Conservation (phyloP, 35 echinoderm and acorn worm genomes). For the Eucidaris tribuloides region DNA sequence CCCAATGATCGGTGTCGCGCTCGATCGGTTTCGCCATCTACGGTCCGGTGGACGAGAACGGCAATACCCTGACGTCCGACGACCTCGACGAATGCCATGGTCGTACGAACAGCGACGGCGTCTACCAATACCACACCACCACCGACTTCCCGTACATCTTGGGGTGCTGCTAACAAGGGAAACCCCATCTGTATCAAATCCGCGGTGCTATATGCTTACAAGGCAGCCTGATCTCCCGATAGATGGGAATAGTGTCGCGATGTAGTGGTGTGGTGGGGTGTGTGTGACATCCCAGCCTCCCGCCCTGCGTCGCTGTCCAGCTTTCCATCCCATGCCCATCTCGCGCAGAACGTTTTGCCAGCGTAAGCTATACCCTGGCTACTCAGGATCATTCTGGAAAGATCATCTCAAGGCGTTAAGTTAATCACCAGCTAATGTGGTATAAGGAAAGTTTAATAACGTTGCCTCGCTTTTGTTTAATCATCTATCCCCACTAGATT, state of each 20-base stretch:
- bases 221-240: slow-evolving; percentile 40
- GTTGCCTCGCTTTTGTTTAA: too few relatives aligned
- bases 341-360: slow-evolving; percentile 25
- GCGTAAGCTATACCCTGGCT: slow-evolving; percentile 6
- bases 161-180: slow-evolving; percentile 73
- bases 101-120: slow-evolving; percentile 9
- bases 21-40: slow-evolving; percentile 84
- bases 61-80: slow-evolving; percentile 42
- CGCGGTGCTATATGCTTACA: slow-evolving; percentile 22
- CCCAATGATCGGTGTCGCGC: slow-evolving; percentile 72
- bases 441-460: too few relatives aligned
- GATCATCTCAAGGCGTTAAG: slow-evolving; percentile 14
- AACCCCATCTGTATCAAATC: slow-evolving; percentile 2
- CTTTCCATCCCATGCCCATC: not conserved
- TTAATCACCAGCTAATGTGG: too few relatives aligned
- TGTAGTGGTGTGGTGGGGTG: not conserved
- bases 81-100: slow-evolving; percentile 77
- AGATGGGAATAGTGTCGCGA: not conserved
- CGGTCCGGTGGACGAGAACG: slow-evolving; percentile 73
- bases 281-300: not conserved
- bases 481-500: too few relatives aligned
- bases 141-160: slow-evolving; percentile 87
- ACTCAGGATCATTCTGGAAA: not conserved
- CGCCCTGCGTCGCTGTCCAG: not conserved
- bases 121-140: slow-evolving; percentile 91